Base-by-base conservation (phyloP, 2,888 invertebrate genomes). In the Cephus spinipes region DNA sequence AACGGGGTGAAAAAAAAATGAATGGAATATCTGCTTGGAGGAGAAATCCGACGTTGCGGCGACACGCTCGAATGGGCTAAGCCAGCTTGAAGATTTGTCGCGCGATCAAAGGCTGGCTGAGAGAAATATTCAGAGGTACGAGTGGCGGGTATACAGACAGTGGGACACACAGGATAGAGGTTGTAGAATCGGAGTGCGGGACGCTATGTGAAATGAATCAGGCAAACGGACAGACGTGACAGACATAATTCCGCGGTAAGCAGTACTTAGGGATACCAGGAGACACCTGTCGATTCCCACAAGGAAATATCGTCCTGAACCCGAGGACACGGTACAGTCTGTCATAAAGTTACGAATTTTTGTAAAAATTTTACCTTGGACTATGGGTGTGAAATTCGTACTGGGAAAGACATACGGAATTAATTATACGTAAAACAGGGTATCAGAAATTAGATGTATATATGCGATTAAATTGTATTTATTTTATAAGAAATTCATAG, bases 271-370 rank as follows among this genome's bases (percentile, higher is more conserved):
- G 81, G 84, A 81, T 80, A 79, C 79, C 79, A 33, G 74, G 83
- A 81, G 83, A 87, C 90, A 90, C 88, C 90, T 89, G 90, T 87
- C 90, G 87, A 89, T 90, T 90, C 87, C 85, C 89, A 86, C 82
- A 76, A 80, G 79, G 73, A 79, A 82, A 79, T 79, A 79, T 74
- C 73, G 71, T 74, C 71, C 31, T 55, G 15, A 55, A 55, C 23
- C 23, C 23, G 55, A 55, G 55, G 55, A 9, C 0, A 12, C 71
- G 12, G 71, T 71, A 71, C 71, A 71, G 71, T 71, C 71, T 31
- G 12, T 31, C 31, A 6, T 30, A 71, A 71, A 71, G 71, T 71
- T 31, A 11, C 12, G 12, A 23, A 9, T 11, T 31, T 31, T 31
- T 71, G 32, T 71, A 71, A 32, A 71, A 71, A 31, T 31, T 55